Percentiles rank a stretch among this genome's conserved stretches.
phyloP scores from a whole-genome alignment of 2,797 vertebrate genomes.

The Acropternis orthonyx region DNA sequence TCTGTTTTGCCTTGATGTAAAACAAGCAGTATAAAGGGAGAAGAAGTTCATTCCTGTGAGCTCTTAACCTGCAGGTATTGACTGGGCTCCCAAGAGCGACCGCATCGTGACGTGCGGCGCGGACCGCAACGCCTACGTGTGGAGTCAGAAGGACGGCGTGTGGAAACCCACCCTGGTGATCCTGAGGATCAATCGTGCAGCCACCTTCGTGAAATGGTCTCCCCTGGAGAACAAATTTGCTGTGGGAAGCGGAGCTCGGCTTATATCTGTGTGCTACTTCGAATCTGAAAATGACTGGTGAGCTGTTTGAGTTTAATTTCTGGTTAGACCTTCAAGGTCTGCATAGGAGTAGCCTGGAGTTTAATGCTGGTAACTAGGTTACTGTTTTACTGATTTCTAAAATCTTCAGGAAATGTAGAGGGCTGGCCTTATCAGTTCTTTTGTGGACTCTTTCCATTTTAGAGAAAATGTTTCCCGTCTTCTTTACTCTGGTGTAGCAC shows the following conservation, averaged over 20 bases:
- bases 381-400: not conserved
- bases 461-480: not conserved
- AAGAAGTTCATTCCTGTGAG: not conserved
- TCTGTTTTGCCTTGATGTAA: not conserved
- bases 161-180: conserved; percentile 99
- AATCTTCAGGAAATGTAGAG: not conserved
- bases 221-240: conserved; percentile 98
- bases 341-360: not conserved
- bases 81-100: conserved; percentile 98
- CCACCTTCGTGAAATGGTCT: conserved; percentile 98
- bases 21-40: not conserved
- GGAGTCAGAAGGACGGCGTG: conserved; percentile 95
- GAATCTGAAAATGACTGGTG: conserved; percentile 99
- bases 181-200: conserved; percentile 95
- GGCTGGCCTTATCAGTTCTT: not conserved
- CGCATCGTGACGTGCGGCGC: conserved; percentile 98
- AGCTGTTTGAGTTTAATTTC: conserved; percentile 36
- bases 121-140: conserved; percentile 96
- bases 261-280: conserved; percentile 99
- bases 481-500: not conserved
- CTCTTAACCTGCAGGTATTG: conserved; percentile 83
- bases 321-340: not conserved
- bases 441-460: not conserved
- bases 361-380: not conserved
- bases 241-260: conserved; percentile 94